A percentile compares a stretch with the other conserved stretches of the same genome.
phyloP scores from a whole-genome alignment of 2,797 vertebrate genomes.

The Fratercula arctica region DNA sequence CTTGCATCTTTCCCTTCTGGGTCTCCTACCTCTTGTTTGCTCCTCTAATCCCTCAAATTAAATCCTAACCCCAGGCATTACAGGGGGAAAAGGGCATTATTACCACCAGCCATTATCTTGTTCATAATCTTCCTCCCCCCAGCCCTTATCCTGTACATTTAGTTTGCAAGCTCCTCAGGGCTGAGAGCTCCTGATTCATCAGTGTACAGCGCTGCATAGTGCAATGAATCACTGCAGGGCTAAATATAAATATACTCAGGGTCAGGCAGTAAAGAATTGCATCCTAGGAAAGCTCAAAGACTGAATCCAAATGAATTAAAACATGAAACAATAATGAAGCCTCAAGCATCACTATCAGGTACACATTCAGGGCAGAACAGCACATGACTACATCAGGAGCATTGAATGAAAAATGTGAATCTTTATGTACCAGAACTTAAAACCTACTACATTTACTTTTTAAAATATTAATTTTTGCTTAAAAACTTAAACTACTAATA shows the following conservation, averaged over 20 bases:
- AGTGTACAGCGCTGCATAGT: background rate
- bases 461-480: background rate
- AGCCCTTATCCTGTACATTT: fast-evolving
- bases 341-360: background rate
- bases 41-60: background rate
- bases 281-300: background rate
- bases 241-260: background rate
- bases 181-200: fast-evolving
- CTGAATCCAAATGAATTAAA: background rate
- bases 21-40: background rate
- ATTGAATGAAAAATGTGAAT: fast-evolving
- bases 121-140: too few relatives aligned
- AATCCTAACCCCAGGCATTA: background rate
- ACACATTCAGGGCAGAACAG: background rate
- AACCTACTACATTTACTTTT: background rate
- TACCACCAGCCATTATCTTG: fast-evolving
- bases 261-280: background rate
- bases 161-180: background rate
- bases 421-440: background rate
- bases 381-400: fast-evolving
- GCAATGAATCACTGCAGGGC: background rate
- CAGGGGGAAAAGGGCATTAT: background rate
- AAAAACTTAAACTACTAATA: background rate
- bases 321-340: background rate
- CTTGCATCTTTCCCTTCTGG: background rate